phyloP scores from a whole-genome alignment of 2,888 invertebrate genomes.

The Calephelis perditalis region DNA sequence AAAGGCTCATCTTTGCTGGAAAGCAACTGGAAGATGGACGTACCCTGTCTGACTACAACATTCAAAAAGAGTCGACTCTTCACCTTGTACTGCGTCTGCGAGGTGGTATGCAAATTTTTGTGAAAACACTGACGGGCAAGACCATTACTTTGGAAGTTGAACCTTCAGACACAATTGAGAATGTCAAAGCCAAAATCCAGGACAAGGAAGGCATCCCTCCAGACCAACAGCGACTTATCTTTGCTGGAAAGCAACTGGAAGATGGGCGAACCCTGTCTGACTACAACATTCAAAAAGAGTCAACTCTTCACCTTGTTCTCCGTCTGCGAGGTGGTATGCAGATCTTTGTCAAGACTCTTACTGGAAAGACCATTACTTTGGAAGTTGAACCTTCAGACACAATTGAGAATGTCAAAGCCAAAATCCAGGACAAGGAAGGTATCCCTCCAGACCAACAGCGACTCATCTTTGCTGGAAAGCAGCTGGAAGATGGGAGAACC shows the following conservation, averaged over 20 bases:
- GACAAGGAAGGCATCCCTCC: slow-evolving; percentile 42
- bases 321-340: slow-evolving; percentile 49
- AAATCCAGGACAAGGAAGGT: no score
- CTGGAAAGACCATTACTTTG: slow-evolving; percentile 39
- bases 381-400: no score
- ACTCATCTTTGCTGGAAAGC: slow-evolving; percentile 17
- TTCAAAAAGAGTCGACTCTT: slow-evolving; percentile 40
- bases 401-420: no score
- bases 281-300: slow-evolving; percentile 49
- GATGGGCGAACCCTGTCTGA: slow-evolving; percentile 40
- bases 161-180: slow-evolving; percentile 39
- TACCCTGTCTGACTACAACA: slow-evolving; percentile 46
- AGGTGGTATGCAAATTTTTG: slow-evolving; percentile 42
- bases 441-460: no score
- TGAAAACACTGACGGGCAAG: slow-evolving; percentile 42
- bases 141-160: slow-evolving; percentile 43
- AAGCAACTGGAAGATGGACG: slow-evolving; percentile 48
- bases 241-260: slow-evolving; percentile 41
- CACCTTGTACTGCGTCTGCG: slow-evolving; percentile 37
- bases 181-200: slow-evolving; percentile 41
- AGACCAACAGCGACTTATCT: slow-evolving; percentile 40
- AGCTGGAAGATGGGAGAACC: slow-evolving; percentile 27
- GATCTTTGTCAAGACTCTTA: slow-evolving; percentile 42
- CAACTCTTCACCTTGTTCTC: slow-evolving; percentile 40
- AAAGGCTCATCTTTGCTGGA: slow-evolving; percentile 45